These are phyloP conservation scores for Drosophila lini DNA, from an alignment of 1,140 invertebrate genomes.

Conservation along the genomic window DNA sequence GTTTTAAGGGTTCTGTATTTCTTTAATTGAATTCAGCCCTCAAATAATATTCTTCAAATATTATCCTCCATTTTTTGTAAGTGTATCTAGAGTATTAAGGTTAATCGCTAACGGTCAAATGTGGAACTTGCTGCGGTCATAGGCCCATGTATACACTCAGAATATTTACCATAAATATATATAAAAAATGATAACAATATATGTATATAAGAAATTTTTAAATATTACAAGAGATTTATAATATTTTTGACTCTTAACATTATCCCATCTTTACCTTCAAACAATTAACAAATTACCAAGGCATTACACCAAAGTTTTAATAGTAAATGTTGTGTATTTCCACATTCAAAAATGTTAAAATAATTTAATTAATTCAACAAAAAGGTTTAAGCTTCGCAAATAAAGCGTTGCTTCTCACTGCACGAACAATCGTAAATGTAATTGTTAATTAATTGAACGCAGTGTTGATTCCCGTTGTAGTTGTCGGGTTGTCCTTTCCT, in stretches of 20 bases:
- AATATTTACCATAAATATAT: neutral
- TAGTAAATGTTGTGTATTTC: too few species aligned
- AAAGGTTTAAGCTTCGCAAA: neutral
- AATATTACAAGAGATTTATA: too few species aligned
- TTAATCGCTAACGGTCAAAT: constrained; percentile 10
- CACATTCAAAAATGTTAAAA: too few species aligned
- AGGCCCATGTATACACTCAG: neutral
- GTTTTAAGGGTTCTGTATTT: too few species aligned
- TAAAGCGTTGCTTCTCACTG: neutral
- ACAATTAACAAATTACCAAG: too few species aligned
- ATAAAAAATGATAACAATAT: too few species aligned
- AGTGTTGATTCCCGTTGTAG: neutral
- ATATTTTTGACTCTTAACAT: too few species aligned
- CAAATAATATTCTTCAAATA: neutral
- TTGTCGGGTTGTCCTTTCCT: neutral
- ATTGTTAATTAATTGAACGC: neutral
- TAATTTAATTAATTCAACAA: too few species aligned
- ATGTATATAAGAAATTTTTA: too few species aligned
- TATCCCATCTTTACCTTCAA: too few species aligned
- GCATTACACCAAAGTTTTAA: too few species aligned
- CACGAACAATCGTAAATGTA: neutral
- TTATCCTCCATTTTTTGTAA: neutral
- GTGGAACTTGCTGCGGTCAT: neutral
- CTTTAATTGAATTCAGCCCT: too few species aligned
- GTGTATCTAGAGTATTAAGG: constrained; percentile 15